Conservation (phyloP, 1,140 invertebrate genomes). For the Formica selysi region DNA sequence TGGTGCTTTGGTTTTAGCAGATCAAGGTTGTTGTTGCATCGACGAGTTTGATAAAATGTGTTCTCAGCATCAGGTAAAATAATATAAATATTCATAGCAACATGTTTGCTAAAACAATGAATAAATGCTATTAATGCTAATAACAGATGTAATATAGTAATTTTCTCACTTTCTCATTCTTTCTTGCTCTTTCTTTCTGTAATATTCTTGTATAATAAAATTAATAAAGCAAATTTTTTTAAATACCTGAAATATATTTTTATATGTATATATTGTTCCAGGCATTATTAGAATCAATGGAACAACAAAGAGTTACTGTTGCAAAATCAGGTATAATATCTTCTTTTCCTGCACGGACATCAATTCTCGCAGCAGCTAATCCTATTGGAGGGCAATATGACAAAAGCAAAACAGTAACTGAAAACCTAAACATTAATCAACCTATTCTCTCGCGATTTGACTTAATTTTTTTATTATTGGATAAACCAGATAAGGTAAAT, state of each 20-base stretch:
- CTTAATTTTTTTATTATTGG: constrained; percentile 96
- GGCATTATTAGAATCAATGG: constrained; percentile 97
- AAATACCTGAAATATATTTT: not conserved
- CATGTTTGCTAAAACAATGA: not conserved
- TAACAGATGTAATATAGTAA: not conserved
- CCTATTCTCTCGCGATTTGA: constrained; percentile 97
- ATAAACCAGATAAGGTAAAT: constrained; percentile 91
- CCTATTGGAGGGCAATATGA: constrained; percentile 96
- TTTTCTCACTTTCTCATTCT: not conserved
- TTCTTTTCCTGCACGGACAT: constrained; percentile 92
- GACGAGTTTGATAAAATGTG: constrained; percentile 99
- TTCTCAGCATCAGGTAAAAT: constrained; percentile 89
- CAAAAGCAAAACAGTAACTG: constrained; percentile 93
- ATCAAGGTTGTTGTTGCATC: constrained; percentile 96
- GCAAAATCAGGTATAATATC: constrained; percentile 95
- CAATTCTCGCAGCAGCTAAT: constrained; percentile 97
- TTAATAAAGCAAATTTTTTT: not conserved
- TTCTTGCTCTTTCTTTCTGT: not conserved
- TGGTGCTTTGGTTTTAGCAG: constrained; percentile 93
- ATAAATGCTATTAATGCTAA: not conserved
- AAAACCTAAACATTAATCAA: constrained; percentile 95
- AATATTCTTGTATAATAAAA: not conserved
- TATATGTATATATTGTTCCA: constrained; percentile 77
- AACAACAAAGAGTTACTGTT: constrained; percentile 96
- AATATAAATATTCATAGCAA: constrained; percentile 66